Conservation (phyloP, 2,797 vertebrate species). For the Nannoperca obscura region DNA sequence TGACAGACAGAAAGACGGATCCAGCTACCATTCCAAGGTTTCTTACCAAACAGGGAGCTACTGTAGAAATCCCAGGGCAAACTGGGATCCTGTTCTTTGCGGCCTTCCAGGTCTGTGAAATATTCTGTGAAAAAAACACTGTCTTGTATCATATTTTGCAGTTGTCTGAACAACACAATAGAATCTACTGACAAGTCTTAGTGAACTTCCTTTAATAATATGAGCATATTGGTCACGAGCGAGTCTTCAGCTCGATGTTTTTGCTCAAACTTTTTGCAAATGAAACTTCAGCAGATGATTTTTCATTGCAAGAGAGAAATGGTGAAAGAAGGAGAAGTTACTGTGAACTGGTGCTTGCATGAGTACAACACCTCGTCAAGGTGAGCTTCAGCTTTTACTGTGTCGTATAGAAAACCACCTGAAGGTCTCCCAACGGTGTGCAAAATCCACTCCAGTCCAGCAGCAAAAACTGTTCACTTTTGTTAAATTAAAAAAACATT, state of each 20-base stretch:
- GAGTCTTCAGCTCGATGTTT: background rate
- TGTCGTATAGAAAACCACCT: background rate
- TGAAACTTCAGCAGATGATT: background rate
- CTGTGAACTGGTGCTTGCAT: background rate
- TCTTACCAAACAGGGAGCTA: slow-evolving; percentile 95
- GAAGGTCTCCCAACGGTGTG: background rate
- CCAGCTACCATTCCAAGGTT: background rate
- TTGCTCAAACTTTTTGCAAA: background rate
- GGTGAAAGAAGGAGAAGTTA: background rate
- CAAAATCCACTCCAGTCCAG: background rate
- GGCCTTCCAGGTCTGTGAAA: slow-evolving; percentile 93
- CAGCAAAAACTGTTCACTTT: background rate
- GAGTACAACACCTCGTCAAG: background rate
- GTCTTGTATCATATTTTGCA: background rate
- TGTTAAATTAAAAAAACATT: background rate
- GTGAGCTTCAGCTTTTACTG: slow-evolving; percentile 4
- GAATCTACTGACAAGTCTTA: background rate
- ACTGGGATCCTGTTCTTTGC: slow-evolving; percentile 88
- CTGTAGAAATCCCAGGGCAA: slow-evolving; percentile 97
- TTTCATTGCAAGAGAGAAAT: background rate
- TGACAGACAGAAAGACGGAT: slow-evolving; percentile 1
- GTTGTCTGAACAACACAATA: background rate
- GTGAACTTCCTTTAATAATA: background rate
- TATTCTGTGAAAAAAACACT: slow-evolving; percentile 86
- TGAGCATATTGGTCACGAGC: background rate